Percentiles rank a stretch among this genome's conserved stretches.
phyloP scores from a whole-genome alignment of 1,140 invertebrate species.

The Drosophila obscura region DNA sequence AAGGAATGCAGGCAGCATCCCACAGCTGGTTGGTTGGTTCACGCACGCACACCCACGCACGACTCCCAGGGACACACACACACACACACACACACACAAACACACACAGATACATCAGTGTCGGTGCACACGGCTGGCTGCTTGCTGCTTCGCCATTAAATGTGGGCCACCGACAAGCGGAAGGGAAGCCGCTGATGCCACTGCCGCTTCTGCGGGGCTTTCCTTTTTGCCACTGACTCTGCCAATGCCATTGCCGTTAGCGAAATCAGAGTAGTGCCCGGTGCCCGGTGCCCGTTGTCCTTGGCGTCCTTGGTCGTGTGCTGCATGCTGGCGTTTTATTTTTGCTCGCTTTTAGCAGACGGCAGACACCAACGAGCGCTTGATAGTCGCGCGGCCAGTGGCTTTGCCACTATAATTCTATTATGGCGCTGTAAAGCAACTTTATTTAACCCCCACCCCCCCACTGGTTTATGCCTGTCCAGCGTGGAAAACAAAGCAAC shows the following conservation, averaged over 20 bases:
- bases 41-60: constrained; percentile 36
- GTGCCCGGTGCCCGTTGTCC: too few species aligned
- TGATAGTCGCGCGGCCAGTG: constrained; percentile 19
- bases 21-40: too few species aligned
- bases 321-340: constrained; percentile 48
- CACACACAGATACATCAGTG: constrained; percentile 64
- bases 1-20: too few species aligned
- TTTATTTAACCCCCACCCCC: constrained; percentile 49
- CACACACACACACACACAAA: not conserved
- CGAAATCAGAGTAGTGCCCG: too few species aligned
- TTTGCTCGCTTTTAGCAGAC: constrained; percentile 38
- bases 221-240: constrained; percentile 10
- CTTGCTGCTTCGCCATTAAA: constrained; percentile 54
- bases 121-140: constrained; percentile 22
- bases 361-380: constrained; percentile 9
- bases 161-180: constrained; percentile 64
- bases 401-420: constrained; percentile 71
- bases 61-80: not conserved
- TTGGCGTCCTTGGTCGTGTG: too few species aligned
- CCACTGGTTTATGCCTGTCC: constrained; percentile 23
- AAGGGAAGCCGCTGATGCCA: constrained; percentile 57
- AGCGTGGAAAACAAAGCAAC: constrained; percentile 3
- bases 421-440: constrained; percentile 73
- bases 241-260: too few species aligned
- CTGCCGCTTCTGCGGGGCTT: constrained; percentile 44